Evolutionary conservation across 2,888 invertebrate species (phyloP).

Genomic region (Beris chalybata): DNA sequence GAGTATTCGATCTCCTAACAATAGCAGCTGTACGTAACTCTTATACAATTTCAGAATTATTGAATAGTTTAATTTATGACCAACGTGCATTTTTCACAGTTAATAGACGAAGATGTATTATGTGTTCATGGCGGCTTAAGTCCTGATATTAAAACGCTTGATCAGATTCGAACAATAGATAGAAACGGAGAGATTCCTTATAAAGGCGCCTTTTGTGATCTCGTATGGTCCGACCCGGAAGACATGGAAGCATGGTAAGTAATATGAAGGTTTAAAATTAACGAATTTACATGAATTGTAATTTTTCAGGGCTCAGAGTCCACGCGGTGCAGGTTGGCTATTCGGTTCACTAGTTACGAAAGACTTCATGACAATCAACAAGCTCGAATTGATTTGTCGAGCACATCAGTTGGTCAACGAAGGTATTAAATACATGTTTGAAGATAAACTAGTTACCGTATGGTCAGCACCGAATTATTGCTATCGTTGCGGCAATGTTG

Average conservation of each 20-base stretch:
- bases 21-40: slow-evolving; percentile 84
- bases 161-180: slow-evolving; percentile 94
- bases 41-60: background rate
- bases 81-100: slow-evolving; percentile 54
- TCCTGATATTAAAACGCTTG: slow-evolving; percentile 93
- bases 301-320: slow-evolving; percentile 75
- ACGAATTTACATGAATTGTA: background rate
- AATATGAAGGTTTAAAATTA: background rate
- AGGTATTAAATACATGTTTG: slow-evolving; percentile 98
- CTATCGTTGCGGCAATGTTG: slow-evolving; percentile 98
- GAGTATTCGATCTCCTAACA: slow-evolving; percentile 95
- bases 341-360: slow-evolving; percentile 94
- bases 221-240: slow-evolving; percentile 99
- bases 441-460: slow-evolving; percentile 94
- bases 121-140: slow-evolving; percentile 98
- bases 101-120: slow-evolving; percentile 95
- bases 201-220: slow-evolving; percentile 97
- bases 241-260: slow-evolving; percentile 86
- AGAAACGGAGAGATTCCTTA: slow-evolving; percentile 98
- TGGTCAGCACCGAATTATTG: slow-evolving; percentile 99
- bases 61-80: background rate
- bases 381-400: slow-evolving; percentile 90
- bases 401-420: slow-evolving; percentile 99
- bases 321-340: slow-evolving; percentile 96
- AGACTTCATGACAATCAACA: slow-evolving; percentile 92